Conservation (phyloP, 2,888 invertebrate genomes). For the Lacanobia oleracea region DNA sequence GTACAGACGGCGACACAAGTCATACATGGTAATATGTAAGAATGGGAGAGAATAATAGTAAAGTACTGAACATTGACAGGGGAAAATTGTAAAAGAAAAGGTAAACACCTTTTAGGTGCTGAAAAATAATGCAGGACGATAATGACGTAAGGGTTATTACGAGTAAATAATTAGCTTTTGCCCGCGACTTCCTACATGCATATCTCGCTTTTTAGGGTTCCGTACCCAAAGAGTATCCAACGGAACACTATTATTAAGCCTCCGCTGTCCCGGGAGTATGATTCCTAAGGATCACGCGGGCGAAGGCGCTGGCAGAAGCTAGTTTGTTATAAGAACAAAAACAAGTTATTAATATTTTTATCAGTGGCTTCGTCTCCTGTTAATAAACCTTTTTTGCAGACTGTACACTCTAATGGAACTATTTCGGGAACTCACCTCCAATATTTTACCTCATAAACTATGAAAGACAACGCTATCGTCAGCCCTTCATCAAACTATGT, state of each 20-base stretch:
- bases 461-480: constrained; percentile 16
- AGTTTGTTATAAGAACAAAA: too few relatives aligned
- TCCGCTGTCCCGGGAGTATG: too few relatives aligned
- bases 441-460: constrained; percentile 32
- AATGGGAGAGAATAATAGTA: not conserved
- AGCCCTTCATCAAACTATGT: constrained; percentile 36
- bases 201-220: too few relatives aligned
- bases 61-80: not conserved
- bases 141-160: not conserved
- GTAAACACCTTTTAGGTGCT: too few relatives aligned
- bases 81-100: not conserved
- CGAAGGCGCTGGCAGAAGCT: too few relatives aligned
- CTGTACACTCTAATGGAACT: constrained; percentile 18
- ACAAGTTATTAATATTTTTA: too few relatives aligned
- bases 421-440: constrained; percentile 10
- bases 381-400: not conserved
- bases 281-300: too few relatives aligned
- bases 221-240: too few relatives aligned
- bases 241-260: too few relatives aligned
- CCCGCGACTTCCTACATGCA: too few relatives aligned
- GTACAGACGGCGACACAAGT: constrained; percentile 14
- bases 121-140: not conserved
- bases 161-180: not conserved
- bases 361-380: too few relatives aligned
- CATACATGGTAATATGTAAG: not conserved